A percentile compares a stretch with the other conserved stretches of the same genome.
phyloP scores from a whole-genome alignment of 1,140 invertebrate species.

The Parasteatoda tepidariorum region DNA sequence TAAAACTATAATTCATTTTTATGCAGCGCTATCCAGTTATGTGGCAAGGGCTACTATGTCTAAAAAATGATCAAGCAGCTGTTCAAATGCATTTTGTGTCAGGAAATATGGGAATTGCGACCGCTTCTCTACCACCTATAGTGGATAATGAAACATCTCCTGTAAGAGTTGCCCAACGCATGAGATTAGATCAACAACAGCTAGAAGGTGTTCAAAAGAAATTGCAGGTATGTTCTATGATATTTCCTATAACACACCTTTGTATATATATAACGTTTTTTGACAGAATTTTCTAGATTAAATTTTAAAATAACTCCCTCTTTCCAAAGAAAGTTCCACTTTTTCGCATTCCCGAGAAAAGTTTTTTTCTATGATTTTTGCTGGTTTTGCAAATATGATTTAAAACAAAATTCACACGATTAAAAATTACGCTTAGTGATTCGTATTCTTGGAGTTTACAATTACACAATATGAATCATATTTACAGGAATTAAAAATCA shows the following conservation, averaged over 20 bases:
- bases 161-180: slow-evolving; percentile 92
- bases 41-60: slow-evolving; percentile 94
- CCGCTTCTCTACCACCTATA: slow-evolving; percentile 80
- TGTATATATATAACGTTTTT: not conserved
- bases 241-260: not conserved
- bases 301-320: no score
- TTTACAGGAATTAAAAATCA: no score
- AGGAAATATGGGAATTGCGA: slow-evolving; percentile 88
- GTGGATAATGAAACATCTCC: slow-evolving; percentile 76
- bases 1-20: no score
- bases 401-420: no score
- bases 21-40: slow-evolving; percentile 85
- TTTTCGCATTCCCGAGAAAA: no score
- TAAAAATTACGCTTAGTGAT: no score
- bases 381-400: no score
- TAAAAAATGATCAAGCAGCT: slow-evolving; percentile 95
- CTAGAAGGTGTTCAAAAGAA: slow-evolving; percentile 94
- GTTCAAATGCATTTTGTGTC: slow-evolving; percentile 99
- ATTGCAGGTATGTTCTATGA: slow-evolving; percentile 82
- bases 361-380: no score
- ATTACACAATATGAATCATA: no score
- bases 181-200: slow-evolving; percentile 94
- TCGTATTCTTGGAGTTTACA: no score
- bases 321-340: no score
- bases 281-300: not conserved